Evolutionary conservation across 2,113 vertebrate species (phyloP).

Genomic region (Dolichotis patagonum): DNA sequence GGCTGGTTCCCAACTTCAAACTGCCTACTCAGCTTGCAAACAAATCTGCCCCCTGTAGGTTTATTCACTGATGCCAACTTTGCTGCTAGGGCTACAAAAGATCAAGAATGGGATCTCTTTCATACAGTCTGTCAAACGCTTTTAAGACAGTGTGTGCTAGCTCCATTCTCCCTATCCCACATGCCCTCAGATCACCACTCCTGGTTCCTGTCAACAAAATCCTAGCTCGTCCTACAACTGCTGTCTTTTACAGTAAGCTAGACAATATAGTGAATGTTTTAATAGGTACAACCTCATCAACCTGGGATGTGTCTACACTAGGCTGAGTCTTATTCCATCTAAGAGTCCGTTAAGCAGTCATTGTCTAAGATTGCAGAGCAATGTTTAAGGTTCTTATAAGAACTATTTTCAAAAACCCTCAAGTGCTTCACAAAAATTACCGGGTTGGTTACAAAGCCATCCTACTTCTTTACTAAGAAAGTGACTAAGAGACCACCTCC

Average conservation of each 20-base stretch:
- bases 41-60: background rate
- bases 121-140: background rate
- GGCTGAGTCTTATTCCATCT: background rate
- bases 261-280: background rate
- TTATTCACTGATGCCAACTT: background rate
- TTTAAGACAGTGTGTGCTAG: background rate
- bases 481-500: background rate
- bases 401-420: constrained; percentile 25
- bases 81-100: background rate
- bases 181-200: background rate
- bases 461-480: background rate
- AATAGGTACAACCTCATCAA: background rate
- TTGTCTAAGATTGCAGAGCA: background rate
- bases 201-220: background rate
- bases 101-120: background rate
- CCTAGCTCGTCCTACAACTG: background rate
- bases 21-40: background rate
- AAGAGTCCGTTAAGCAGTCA: background rate
- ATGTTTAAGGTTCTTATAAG: constrained; percentile 6
- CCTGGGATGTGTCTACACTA: background rate
- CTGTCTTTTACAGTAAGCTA: background rate
- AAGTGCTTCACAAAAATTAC: constrained; percentile 52
- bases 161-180: fast-evolving
- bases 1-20: background rate
- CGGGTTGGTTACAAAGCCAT: constrained; percentile 60